Conservation (phyloP, 2,797 vertebrate genomes). For the Mastacembelus armatus region DNA sequence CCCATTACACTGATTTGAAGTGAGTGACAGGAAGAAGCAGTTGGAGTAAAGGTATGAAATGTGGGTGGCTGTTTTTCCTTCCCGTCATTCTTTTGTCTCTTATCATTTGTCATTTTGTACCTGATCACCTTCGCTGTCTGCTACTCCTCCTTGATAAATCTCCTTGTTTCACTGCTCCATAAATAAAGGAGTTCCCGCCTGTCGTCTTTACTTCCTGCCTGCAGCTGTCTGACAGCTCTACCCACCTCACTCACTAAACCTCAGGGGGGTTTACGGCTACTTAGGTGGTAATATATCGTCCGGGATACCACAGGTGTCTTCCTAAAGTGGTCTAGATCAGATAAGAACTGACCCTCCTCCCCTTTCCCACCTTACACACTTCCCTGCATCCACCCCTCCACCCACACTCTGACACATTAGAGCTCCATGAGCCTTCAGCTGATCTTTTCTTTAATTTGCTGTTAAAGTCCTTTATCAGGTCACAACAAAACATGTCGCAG, state of each 20-base stretch:
- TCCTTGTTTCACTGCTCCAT: conserved; percentile 39
- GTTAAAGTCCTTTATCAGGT: no score
- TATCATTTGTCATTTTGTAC: conserved; percentile 23
- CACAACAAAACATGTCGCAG: no score
- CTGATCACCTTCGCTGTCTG: conserved; percentile 24
- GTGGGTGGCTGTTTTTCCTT: conserved; percentile 20
- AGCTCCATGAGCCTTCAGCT: conserved; percentile 4
- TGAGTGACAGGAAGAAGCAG: no score
- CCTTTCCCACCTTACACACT: conserved; percentile 50
- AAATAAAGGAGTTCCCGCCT: conserved; percentile 50
- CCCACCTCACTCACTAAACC: conserved; percentile 59
- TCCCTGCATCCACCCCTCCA: not conserved
- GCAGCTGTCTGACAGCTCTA: conserved; percentile 64
- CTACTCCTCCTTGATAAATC: conserved; percentile 29
- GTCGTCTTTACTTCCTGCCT: conserved; percentile 63
- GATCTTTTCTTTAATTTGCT: not conserved
- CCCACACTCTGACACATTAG: not conserved
- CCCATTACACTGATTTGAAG: no score
- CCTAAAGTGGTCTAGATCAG: conserved; percentile 83
- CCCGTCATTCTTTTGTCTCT: conserved; percentile 11
- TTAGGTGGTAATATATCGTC: conserved; percentile 79
- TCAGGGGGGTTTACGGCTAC: conserved; percentile 62
- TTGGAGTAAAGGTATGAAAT: no score
- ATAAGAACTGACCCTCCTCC: conserved; percentile 70
- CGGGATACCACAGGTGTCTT: conserved; percentile 80